Conservation (phyloP, 2,797 vertebrate genomes). For the Hipposideros larvatus region DNA sequence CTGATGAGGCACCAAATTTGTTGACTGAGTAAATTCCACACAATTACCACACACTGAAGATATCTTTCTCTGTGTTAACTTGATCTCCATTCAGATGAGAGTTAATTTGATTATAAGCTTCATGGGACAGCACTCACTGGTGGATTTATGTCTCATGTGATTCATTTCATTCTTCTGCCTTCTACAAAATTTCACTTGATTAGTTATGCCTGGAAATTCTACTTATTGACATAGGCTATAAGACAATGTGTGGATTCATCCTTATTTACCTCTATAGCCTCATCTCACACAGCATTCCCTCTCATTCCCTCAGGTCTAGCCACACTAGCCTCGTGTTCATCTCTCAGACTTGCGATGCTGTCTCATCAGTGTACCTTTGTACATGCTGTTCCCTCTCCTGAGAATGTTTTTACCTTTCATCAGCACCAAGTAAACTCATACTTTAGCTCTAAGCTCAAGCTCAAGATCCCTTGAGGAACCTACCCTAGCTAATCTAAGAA, state of each 20-base stretch:
- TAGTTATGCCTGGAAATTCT: neutral
- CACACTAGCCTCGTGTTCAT: neutral
- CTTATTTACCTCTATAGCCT: neutral
- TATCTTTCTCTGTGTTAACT: neutral
- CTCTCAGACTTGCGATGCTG: neutral
- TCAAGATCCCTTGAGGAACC: neutral
- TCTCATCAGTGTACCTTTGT: neutral
- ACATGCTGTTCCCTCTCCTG: neutral
- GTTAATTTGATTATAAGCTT: neutral
- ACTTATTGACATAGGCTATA: neutral
- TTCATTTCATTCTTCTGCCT: neutral
- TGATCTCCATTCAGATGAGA: neutral
- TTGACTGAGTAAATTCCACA: neutral
- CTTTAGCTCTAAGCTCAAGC: neutral
- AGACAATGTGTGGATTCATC: neutral
- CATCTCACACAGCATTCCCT: neutral
- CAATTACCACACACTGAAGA: neutral
- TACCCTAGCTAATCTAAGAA: slow-evolving; percentile 11
- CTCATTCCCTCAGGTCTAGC: neutral
- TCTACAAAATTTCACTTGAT: neutral
- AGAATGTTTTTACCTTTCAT: neutral
- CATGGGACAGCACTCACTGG: neutral
- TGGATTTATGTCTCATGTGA: neutral
- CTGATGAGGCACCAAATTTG: neutral
- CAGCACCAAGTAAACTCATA: neutral